Evolutionary conservation across 2,888 invertebrate genomes (phyloP), one percentile per base, ranked within the genome.

Genomic region (Eubasilissa splendida): DNA sequence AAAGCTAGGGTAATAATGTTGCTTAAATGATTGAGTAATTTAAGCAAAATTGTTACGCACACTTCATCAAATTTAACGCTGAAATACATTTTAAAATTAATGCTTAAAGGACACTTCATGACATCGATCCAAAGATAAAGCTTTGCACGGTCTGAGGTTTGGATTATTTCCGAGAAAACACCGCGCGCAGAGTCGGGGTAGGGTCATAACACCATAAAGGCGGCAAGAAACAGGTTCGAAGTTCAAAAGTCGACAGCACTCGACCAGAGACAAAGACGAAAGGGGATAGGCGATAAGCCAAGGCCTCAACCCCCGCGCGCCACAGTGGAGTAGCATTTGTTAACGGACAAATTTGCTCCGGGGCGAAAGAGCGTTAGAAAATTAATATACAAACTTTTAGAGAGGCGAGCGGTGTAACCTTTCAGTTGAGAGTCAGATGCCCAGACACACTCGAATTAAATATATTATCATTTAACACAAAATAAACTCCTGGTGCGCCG

Each of bases 191-290:
- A 42, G 70, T 52, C 33, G 71, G 71, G 68, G 60, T 70, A 79
- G 71, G 81, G 81, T 79, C 73, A 79, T 79, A 70, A 66, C 63
- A 73, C 33, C 77, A 77, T 70, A 77, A 71, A 77, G 70, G 66
- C 60, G 50, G 54, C 70, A 63, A 65, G 65, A 65, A 77, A 54
- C 77, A 77, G 70, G 77, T 77, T 70, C 65, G 73, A 56, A 79
- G 81, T 81, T 81, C 81, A 81, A 63, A 73, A 76, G 79, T 76
- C 81, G 73, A 31, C 59, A 79, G 73, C 58, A 71, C 56, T 73
- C 54, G 58, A 50, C 71, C 33, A 50, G 75, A 63, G 74, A 81
- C 77, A 79, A 76, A 73, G 70, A 76, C 54, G 56, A 31, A 10
- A 14, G 71, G 54, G 54, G 71, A 54, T 71, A 71, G 54, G 71